Evolutionary conservation across 2,113 vertebrate genomes (phyloP).

Genomic region (Centropus unirufus): DNA sequence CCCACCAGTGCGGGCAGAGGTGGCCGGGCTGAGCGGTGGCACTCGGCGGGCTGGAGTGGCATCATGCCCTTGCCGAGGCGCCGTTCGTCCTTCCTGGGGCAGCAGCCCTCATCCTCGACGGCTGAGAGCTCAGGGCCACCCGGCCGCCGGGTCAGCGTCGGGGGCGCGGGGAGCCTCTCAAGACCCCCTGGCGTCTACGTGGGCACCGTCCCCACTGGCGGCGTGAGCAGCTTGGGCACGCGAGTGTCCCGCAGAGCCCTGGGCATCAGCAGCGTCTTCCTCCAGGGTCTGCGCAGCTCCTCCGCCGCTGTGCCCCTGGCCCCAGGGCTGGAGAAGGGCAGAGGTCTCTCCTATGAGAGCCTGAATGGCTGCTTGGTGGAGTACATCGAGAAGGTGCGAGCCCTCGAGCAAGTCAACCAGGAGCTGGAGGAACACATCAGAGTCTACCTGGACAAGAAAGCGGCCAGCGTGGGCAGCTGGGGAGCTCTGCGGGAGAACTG

Average conservation of each 20-base stretch:
- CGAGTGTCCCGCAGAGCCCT: slow-evolving; percentile 89
- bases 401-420: slow-evolving; percentile 88
- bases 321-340: slow-evolving; percentile 72
- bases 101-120: slow-evolving; percentile 59
- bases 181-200: slow-evolving; percentile 82
- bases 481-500: slow-evolving; percentile 80
- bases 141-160: slow-evolving; percentile 61
- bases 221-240: slow-evolving; percentile 80
- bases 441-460: slow-evolving; percentile 85
- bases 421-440: slow-evolving; percentile 91
- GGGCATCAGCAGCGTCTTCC: slow-evolving; percentile 93
- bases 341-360: slow-evolving; percentile 64
- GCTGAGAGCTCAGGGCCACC: slow-evolving; percentile 73
- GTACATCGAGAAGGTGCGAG: slow-evolving; percentile 89
- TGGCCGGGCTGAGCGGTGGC: slow-evolving; percentile 37
- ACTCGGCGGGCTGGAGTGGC: slow-evolving; percentile 28
- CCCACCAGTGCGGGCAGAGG: not conserved
- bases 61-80: slow-evolving; percentile 87
- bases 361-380: slow-evolving; percentile 88
- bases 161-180: not conserved
- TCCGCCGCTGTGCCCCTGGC: slow-evolving; percentile 70
- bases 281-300: slow-evolving; percentile 89
- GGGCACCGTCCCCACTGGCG: slow-evolving; percentile 72
- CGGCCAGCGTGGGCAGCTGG: slow-evolving; percentile 80
- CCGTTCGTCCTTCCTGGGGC: slow-evolving; percentile 85